Evolutionary conservation across 2,888 invertebrate genomes (phyloP).

Genomic region (Blastobasis lacticolella): DNA sequence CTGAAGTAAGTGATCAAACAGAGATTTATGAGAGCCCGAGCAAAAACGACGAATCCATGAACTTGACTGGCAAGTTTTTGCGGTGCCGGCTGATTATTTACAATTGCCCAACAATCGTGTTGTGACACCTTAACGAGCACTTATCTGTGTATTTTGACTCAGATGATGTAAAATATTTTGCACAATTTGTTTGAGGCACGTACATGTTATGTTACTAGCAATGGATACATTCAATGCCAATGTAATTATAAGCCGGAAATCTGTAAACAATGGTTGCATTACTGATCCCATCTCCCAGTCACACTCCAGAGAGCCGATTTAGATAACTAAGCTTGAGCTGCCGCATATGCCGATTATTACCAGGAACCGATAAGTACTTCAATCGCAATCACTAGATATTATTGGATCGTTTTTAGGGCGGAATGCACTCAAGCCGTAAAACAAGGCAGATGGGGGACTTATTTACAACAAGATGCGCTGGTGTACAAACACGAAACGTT

Average conservation of each 20-base stretch:
- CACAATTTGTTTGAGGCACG: not conserved
- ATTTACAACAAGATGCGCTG: not conserved
- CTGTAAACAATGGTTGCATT: not conserved
- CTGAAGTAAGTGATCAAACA: constrained; percentile 30
- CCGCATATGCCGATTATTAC: not conserved
- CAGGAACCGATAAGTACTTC: not conserved
- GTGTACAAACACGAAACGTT: not conserved
- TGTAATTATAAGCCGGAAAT: not conserved
- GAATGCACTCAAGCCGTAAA: constrained; percentile 44
- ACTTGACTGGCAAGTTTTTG: constrained; percentile 23
- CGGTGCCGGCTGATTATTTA: not conserved
- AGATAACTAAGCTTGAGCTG: not conserved
- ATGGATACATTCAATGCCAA: not conserved
- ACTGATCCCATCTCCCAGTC: not conserved
- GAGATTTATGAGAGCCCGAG: constrained; percentile 18
- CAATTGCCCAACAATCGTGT: not conserved
- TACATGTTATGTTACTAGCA: not conserved
- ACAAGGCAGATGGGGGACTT: constrained; percentile 31
- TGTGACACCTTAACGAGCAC: not conserved
- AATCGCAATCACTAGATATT: constrained; percentile 24
- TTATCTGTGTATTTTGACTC: not conserved
- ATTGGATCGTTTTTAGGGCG: constrained; percentile 37
- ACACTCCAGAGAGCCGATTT: not conserved
- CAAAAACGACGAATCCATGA: constrained; percentile 25
- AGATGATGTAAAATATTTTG: not conserved